Base-by-base conservation (phyloP, 2,888 invertebrate genomes). In the Drosophila prostipennis region DNA sequence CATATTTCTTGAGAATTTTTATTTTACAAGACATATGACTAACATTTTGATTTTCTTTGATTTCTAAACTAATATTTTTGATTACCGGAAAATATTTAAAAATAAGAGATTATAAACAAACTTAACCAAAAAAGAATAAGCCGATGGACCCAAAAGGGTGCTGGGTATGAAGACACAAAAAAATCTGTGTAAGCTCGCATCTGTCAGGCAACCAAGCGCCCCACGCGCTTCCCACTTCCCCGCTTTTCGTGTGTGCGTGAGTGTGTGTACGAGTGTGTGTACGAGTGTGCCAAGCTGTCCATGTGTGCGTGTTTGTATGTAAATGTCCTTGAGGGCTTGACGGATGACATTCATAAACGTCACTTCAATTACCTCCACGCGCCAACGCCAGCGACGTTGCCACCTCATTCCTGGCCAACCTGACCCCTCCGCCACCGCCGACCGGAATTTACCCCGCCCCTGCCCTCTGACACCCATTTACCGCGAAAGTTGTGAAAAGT, bases 311-410 rank as follows among this genome's bases (percentile, higher is more conserved):
- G 72, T 79, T 48, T 81, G 72, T 87, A 87, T 83, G 85, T 84
- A 81, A 81, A 85, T 83, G 85, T 84, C 85, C 82, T 87, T 83
- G 83, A 84, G 82, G 84, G 82, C 87, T 80, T 82, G 81, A 82
- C 81, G 81, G 89, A 80, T 82, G 90, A 88, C 90, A 89, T 89
- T 89, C 89, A 90, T 89, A 89, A 89, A 90, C 89, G 90, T 90
- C 90, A 90, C 89, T 89, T 89, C 89, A 89, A 89, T 89, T 89
- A 90, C 82, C 81, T 87, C 81, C 88, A 82, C 86, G 81, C 81
- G 81, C 81, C 78, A 82, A 85, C 81, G 83, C 88, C 53, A 60
- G 61, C 61, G 46, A 64, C 54, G 39, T 53, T 60, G 60, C 69
- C 61, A 16, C 65, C 68, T 39, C 56, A 40, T 43, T 37, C 32